Evolutionary conservation across 92 coral and sea anemone genomes (phyloP).

Genomic region (Phymanthus crucifer): DNA sequence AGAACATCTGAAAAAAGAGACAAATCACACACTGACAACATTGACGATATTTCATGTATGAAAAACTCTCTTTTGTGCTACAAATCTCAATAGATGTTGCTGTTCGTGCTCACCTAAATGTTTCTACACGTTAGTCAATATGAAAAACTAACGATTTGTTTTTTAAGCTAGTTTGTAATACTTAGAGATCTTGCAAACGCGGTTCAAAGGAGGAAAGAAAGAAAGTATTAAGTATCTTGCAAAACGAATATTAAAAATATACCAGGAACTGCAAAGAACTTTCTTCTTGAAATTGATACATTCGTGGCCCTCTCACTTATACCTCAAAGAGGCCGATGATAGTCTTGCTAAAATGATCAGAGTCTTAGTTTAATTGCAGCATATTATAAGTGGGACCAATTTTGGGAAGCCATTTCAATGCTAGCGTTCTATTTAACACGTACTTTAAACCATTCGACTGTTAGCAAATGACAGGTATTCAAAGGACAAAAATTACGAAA

Average conservation of each 20-base stretch:
- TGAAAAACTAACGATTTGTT: neutral
- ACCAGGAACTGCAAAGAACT: neutral
- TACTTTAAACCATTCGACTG: slow-evolving; percentile 7
- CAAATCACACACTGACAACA: no score
- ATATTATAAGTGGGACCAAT: neutral
- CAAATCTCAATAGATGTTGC: no score
- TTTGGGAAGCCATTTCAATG: slow-evolving; percentile 18
- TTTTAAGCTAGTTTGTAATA: neutral
- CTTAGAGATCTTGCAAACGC: no score
- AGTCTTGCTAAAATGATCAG: neutral
- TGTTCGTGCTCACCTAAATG: no score
- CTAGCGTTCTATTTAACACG: neutral
- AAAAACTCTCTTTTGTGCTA: no score
- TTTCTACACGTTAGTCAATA: no score
- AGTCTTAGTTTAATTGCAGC: slow-evolving; percentile 4
- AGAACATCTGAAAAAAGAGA: no score
- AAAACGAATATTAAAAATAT: neutral
- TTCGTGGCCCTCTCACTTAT: neutral
- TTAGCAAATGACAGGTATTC: neutral
- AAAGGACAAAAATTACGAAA: neutral
- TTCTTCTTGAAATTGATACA: neutral
- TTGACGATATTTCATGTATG: no score
- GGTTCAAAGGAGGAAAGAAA: neutral
- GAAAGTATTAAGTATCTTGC: neutral
- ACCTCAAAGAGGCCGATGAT: neutral